Base-by-base conservation (phyloP, 2,113 vertebrate species). In the Hyperopisus bebe region DNA sequence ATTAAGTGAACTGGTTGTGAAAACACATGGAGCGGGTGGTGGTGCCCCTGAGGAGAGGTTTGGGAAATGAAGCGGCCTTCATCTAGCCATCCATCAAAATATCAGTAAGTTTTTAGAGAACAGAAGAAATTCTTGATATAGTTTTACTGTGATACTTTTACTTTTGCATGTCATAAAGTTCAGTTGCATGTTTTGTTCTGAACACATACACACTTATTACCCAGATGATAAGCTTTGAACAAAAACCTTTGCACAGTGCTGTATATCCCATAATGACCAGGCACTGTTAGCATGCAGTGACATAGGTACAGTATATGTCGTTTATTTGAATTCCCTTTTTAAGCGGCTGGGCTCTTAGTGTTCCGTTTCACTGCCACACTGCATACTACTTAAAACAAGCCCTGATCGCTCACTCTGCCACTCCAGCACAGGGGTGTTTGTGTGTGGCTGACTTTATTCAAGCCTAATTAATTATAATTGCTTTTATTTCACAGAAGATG, bases 371-470 rank as follows among this genome's bases (percentile, higher is more conserved):
- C 53, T 82, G n/a, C 27, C 27, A n/a, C 83, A 89, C 77, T 80
- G 91, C 31, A 85, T 27, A 70, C 10, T 70, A 31, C 62, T 27
- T 86, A 27, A 50, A 86, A 3, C 85, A 27, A 35, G 46, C 19
- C 88, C 44, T 48, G 13, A 39, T 31, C 13, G 31, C 66, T 31
- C 13, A 19, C 47, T 27, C 31, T 5, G 1, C 46, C 86, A 11
- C 50, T 27, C 31, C 62, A 31, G 3, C 66, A 44, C 42, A 84
- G 48, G 55, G 91, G 90, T 91, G 91, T 62, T 88, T 89, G 70
- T 35, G 90, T 91, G 92, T 92, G 91, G 90, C 87, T 35, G 84
- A 91, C 90, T 82, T 90, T 82, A 90, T 90, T 92, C 90, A 74
- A 89, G 66, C 89, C 89, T 91, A 89, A 90, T 90, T 90, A 88